A percentile compares a stretch with the other conserved stretches of the same genome.
Conservation (phyloP, 1,140 invertebrate species). For the Drosophila orosa region DNA sequence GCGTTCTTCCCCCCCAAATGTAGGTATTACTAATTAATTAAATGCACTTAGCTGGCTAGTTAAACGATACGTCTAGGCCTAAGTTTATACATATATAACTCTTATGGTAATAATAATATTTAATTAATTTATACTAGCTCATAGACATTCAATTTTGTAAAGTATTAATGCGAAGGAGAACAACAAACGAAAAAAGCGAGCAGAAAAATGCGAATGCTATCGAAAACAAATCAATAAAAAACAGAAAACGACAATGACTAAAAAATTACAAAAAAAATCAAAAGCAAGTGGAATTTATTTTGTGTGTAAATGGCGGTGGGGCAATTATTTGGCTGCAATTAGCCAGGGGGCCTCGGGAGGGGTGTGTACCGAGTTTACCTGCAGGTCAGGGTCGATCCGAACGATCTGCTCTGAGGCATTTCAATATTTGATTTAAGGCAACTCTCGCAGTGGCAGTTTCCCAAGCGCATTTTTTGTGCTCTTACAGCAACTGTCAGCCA, state of each 20-base stretch:
- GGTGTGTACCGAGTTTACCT: not conserved
- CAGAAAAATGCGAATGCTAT: conserved; percentile 53
- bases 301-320: conserved; percentile 12
- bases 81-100: conserved; percentile 30
- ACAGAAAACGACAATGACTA: conserved; percentile 49
- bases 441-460: conserved; percentile 57
- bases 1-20: conserved; percentile 35
- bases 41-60: conserved; percentile 49
- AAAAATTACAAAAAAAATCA: conserved; percentile 42
- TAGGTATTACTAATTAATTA: conserved; percentile 76
- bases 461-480: conserved; percentile 74
- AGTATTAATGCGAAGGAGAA: conserved; percentile 71
- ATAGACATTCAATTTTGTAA: conserved; percentile 73
- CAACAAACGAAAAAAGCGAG: conserved; percentile 47
- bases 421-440: conserved; percentile 80
- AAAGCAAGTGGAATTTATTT: conserved; percentile 62
- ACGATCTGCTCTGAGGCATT: conserved; percentile 65
- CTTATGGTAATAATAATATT: conserved; percentile 59
- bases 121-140: conserved; percentile 80
- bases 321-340: conserved; percentile 77
- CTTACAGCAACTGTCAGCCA: conserved; percentile 57
- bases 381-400: conserved; percentile 10
- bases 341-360: conserved; percentile 13
- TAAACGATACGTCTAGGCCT: conserved; percentile 31
- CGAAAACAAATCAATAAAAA: conserved; percentile 74